Conservation (phyloP, 2,797 vertebrate genomes). For the Periparus ater region DNA sequence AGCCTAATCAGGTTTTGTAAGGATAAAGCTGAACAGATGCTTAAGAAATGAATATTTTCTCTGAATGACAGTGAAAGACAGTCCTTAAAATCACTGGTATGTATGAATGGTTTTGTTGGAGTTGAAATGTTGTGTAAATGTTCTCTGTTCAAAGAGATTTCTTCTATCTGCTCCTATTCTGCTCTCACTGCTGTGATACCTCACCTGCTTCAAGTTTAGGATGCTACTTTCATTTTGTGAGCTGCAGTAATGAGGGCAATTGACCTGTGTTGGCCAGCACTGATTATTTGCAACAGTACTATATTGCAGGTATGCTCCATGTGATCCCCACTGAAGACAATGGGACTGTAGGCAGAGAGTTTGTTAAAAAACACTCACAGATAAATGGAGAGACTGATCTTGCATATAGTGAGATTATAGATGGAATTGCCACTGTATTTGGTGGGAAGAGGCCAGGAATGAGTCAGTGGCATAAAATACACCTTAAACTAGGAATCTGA, state of each 20-base stretch:
- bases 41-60: neutral
- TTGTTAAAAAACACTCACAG: neutral
- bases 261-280: neutral
- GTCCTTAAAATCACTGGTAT: neutral
- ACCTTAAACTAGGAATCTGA: neutral
- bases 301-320: neutral
- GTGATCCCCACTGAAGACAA: neutral
- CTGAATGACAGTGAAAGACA: neutral
- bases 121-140: neutral
- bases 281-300: neutral
- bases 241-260: constrained; percentile 1
- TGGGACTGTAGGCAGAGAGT: neutral
- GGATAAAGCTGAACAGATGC: neutral
- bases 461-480: neutral
- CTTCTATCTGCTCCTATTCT: neutral
- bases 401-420: neutral
- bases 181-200: neutral
- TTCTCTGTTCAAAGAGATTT: constrained; percentile 16
- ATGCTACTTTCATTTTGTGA: constrained; percentile 3
- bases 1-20: neutral
- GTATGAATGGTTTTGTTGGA: neutral
- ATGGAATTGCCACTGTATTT: neutral
- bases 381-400: neutral
- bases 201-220: neutral
- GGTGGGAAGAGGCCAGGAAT: neutral